Conservation (phyloP, 2,113 vertebrate species). For the Dromas ardeola region DNA sequence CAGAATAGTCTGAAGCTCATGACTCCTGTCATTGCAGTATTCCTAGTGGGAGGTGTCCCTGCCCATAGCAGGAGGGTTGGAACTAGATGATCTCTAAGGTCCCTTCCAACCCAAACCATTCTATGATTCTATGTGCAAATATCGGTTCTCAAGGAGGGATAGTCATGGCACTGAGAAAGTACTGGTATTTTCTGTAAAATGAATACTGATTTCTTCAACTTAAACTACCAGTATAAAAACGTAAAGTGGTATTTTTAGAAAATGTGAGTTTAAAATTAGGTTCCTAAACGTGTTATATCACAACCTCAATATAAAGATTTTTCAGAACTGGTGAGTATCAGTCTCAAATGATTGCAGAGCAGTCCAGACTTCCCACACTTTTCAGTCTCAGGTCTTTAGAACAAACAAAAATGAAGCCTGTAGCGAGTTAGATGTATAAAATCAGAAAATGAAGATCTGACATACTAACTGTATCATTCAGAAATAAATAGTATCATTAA, state of each 20-base stretch:
- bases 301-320: background rate
- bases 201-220: background rate
- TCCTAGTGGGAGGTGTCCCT: too few relatives aligned
- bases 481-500: background rate
- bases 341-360: background rate
- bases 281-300: background rate
- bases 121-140: background rate
- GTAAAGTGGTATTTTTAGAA: background rate
- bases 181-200: background rate
- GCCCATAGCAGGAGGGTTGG: too few relatives aligned
- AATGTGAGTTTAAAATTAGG: background rate
- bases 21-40: background rate
- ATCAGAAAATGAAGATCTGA: background rate
- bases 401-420: background rate
- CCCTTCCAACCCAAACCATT: too few relatives aligned
- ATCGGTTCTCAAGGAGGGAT: background rate
- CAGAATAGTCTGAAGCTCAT: background rate
- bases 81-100: too few relatives aligned
- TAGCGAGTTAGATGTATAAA: background rate
- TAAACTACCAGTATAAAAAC: background rate
- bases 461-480: background rate
- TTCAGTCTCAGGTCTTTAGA: background rate
- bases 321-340: background rate
- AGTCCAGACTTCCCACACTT: background rate
- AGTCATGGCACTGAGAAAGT: background rate